phyloP scores from a whole-genome alignment of 2,797 vertebrate species.

The Catamblyrhynchus diadema region DNA sequence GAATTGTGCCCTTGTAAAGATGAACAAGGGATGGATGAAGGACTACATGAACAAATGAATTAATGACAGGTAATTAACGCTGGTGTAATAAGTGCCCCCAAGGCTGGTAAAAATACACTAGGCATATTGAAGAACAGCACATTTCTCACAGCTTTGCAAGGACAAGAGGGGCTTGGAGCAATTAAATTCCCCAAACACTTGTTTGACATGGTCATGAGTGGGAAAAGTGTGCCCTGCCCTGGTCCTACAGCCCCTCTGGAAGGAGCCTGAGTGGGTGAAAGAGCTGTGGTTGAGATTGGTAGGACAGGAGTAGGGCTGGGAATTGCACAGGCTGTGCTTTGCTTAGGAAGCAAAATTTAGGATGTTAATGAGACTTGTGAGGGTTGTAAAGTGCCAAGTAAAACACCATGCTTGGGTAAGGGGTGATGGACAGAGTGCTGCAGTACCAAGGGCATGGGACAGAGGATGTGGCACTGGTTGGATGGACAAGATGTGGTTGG shows the following conservation, averaged over 20 bases:
- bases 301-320: not conserved
- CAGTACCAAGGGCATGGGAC: accelerated
- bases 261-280: not conserved
- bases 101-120: not conserved
- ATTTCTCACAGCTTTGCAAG: not conserved
- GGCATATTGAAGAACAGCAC: not conserved
- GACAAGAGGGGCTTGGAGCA: not conserved
- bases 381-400: accelerated
- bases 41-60: not conserved
- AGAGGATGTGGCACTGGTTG: not conserved
- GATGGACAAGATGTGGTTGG: not conserved
- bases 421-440: not conserved
- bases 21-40: not conserved
- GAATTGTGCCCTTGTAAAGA: not conserved
- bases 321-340: not conserved
- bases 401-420: not conserved
- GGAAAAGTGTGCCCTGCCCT: not conserved
- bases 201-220: not conserved
- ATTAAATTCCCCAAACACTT: not conserved
- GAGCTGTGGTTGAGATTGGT: not conserved
- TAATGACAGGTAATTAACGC: not conserved
- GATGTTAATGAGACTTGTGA: not conserved
- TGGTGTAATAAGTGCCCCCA: not conserved
- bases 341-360: not conserved
- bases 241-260: not conserved